phyloP scores from a whole-genome alignment of 2,888 invertebrate genomes.

The Nephrotoma guestfalica region DNA sequence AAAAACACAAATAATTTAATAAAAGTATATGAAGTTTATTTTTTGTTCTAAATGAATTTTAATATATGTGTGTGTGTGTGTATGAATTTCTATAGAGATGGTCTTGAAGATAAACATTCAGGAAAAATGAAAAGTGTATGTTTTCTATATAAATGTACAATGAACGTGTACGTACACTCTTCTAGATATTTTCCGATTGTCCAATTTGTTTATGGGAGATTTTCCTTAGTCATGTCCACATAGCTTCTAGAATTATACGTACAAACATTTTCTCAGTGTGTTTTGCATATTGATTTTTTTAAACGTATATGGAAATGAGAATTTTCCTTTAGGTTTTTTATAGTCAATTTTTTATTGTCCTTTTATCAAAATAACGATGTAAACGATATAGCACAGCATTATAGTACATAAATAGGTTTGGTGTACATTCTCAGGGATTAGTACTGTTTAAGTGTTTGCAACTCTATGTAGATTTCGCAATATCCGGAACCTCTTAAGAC shows the following conservation, averaged over 20 bases:
- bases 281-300: neutral
- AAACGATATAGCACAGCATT: neutral
- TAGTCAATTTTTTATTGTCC: neutral
- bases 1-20: neutral
- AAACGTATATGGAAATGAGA: neutral
- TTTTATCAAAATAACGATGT: neutral
- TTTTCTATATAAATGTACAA: neutral
- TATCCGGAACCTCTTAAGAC: too few species aligned
- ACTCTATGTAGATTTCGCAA: too few species aligned
- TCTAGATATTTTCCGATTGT: neutral
- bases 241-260: neutral
- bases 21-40: neutral
- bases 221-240: neutral
- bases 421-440: neutral
- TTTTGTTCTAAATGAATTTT: neutral
- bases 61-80: neutral
- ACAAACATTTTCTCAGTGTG: neutral
- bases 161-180: neutral
- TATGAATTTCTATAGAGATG: neutral
- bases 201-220: neutral
- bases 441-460: neutral
- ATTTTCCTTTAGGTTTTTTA: neutral
- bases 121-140: neutral
- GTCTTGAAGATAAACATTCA: neutral
- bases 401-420: neutral